Conservation (phyloP, 2,113 vertebrate genomes). For the Sorex araneus region DNA sequence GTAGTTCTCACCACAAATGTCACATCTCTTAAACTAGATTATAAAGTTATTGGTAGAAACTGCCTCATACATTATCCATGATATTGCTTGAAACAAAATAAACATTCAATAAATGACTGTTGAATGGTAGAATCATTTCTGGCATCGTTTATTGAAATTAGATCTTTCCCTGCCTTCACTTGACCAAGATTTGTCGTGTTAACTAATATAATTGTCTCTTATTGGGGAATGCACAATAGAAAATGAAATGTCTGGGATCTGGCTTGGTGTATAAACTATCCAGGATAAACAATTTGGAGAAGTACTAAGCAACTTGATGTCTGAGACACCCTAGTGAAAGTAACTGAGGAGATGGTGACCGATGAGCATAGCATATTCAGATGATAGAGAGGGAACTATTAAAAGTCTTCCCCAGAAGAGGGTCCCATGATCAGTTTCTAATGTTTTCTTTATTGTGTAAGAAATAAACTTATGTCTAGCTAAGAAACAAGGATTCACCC, state of each 20-base stretch:
- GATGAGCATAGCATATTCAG: neutral
- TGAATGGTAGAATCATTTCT: neutral
- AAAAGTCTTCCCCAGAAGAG: neutral
- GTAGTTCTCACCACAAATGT: conserved; percentile 30
- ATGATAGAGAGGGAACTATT: neutral
- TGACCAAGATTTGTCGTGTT: neutral
- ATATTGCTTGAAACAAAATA: neutral
- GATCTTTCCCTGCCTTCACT: neutral
- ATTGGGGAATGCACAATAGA: neutral
- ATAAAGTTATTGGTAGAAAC: neutral
- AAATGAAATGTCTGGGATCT: neutral
- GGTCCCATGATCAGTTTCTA: neutral
- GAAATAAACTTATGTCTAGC: neutral
- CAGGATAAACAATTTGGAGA: neutral
- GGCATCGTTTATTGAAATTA: neutral
- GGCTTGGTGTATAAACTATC: neutral
- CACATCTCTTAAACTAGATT: neutral
- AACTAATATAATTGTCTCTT: neutral
- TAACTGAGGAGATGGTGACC: neutral
- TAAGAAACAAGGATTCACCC: neutral
- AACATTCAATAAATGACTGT: neutral
- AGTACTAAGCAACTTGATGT: neutral
- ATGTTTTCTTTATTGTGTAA: too few species aligned
- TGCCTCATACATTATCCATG: neutral
- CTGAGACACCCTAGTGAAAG: neutral